Conservation (phyloP, 2,888 invertebrate genomes). For the Dichetophora obliterata region DNA sequence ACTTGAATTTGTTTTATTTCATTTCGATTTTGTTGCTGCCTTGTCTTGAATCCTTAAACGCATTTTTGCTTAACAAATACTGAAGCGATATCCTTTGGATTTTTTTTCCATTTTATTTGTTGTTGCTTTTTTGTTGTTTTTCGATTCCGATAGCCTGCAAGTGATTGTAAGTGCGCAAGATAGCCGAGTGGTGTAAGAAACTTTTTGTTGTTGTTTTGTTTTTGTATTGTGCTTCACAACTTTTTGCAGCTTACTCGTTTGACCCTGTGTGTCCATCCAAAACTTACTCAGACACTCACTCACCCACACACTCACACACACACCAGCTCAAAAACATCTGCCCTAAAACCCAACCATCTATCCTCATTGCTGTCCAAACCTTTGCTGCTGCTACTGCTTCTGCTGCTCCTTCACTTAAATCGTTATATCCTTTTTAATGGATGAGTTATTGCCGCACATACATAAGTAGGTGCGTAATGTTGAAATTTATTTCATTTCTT, state of each 20-base stretch:
- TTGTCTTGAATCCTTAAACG: constrained; percentile 33
- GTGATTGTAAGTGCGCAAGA: background rate
- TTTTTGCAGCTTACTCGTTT: background rate
- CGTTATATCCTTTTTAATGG: constrained; percentile 66
- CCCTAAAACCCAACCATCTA: no score
- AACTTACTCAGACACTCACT: constrained; percentile 25
- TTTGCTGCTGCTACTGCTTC: background rate
- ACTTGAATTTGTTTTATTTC: constrained; percentile 45
- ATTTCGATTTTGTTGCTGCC: constrained; percentile 38
- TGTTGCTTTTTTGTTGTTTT: background rate
- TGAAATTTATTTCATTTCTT: constrained; percentile 55
- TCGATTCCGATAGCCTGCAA: background rate
- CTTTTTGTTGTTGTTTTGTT: background rate
- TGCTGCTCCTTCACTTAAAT: constrained; percentile 31
- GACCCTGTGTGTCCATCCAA: constrained; percentile 43
- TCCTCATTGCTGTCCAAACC: no score
- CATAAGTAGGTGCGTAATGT: constrained; percentile 63
- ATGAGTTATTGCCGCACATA: constrained; percentile 68
- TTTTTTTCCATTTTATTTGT: background rate
- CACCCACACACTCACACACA: constrained; percentile 20
- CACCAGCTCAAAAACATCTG: background rate
- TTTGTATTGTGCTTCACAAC: background rate
- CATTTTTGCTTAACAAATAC: constrained; percentile 22
- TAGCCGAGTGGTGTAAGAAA: background rate
- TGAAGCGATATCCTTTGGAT: background rate